phyloP scores from a whole-genome alignment of 2,888 invertebrate species.

The Agrochola lychnidis region DNA sequence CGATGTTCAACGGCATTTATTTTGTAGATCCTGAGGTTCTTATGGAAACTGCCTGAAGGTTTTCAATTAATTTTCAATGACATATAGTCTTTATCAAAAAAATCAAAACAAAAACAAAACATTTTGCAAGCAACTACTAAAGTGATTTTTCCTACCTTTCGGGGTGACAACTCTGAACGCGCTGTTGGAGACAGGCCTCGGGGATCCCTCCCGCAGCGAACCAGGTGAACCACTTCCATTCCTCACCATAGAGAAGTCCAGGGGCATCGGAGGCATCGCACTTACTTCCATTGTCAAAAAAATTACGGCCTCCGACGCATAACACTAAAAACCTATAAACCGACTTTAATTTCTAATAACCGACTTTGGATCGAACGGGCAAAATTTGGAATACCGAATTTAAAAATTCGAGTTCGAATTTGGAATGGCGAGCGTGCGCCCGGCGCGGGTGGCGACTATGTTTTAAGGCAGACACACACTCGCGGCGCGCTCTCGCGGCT shows the following conservation, averaged over 20 bases:
- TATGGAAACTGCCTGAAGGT: too few species aligned
- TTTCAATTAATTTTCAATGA: not conserved
- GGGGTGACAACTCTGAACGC: constrained; percentile 93
- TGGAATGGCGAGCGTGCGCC: constrained; percentile 83
- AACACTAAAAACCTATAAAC: constrained; percentile 69
- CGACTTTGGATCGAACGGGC: constrained; percentile 37
- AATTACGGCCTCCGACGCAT: constrained; percentile 72
- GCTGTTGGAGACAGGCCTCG: constrained; percentile 88
- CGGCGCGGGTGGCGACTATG: constrained; percentile 84
- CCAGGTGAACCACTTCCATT: constrained; percentile 83
- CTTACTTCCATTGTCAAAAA: constrained; percentile 91
- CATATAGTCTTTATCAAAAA: constrained; percentile 9
- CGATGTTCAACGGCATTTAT: not conserved
- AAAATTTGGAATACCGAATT: constrained; percentile 65
- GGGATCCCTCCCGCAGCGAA: constrained; percentile 81
- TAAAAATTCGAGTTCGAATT: constrained; percentile 73
- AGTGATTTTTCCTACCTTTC: constrained; percentile 86
- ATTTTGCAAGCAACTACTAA: not conserved
- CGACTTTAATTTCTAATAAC: constrained; percentile 53
- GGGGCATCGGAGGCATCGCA: constrained; percentile 91
- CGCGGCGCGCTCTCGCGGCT: constrained; percentile 75
- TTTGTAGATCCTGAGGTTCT: not conserved
- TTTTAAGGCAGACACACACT: constrained; percentile 85
- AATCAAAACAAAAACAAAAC: constrained; percentile 53
- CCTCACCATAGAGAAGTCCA: constrained; percentile 92